These are phyloP conservation scores for Yponomeuta cagnagella DNA, from an alignment of 2,888 invertebrate species.

Conservation along the genomic window DNA sequence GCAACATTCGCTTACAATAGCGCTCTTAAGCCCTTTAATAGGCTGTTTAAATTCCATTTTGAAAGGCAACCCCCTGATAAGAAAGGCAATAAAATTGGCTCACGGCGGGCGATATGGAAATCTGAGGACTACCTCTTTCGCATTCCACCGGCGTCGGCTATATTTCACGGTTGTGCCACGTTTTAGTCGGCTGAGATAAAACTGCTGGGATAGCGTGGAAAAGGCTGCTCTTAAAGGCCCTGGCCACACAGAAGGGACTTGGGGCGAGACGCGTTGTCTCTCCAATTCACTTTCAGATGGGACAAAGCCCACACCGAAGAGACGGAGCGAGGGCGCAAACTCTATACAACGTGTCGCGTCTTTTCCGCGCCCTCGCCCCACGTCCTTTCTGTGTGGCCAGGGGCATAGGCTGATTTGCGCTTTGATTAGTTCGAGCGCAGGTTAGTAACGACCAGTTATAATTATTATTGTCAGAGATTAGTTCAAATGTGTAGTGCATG, in stretches of 20 bases:
- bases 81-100: slow-evolving; percentile 64
- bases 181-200: slow-evolving; percentile 50
- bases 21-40: slow-evolving; percentile 35
- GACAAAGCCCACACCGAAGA: no score
- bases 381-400: no score
- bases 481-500: no score
- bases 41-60: slow-evolving; percentile 59
- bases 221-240: slow-evolving; percentile 23
- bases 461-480: no score
- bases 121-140: slow-evolving; percentile 48
- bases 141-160: slow-evolving; percentile 58
- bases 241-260: no score
- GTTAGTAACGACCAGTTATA: no score
- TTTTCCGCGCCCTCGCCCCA: no score
- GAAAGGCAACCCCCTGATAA: slow-evolving; percentile 36
- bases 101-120: slow-evolving; percentile 15
- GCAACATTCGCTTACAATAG: slow-evolving; percentile 17
- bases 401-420: no score
- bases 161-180: slow-evolving; percentile 67
- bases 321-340: no score
- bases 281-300: no score
- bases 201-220: slow-evolving; percentile 32
- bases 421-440: no score
- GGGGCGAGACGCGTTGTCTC: background rate
- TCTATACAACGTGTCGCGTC: no score